Evolutionary conservation across 1,140 invertebrate species (phyloP), one percentile per base, ranked within the genome.

Genomic region (Lepidurus apus): DNA sequence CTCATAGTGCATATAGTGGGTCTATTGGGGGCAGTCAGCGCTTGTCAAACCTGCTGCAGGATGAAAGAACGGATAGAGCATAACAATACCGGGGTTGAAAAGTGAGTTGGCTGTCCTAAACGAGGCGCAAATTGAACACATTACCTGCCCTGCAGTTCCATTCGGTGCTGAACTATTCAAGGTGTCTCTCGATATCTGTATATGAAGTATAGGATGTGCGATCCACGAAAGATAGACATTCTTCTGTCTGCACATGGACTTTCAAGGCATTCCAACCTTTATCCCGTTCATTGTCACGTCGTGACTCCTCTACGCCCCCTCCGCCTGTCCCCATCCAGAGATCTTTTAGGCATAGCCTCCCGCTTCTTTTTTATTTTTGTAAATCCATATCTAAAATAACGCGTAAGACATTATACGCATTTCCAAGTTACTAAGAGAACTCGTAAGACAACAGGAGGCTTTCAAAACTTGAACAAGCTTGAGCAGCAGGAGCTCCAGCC

Each of bases 381-480:
- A n/a, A 7, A 7, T 65, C 21, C 7, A 47, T 65, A 65, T 65
- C 21, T 65, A 65, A n/a, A 17, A 7, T n/a, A 13, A 34, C 34
- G 34, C 34, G 34, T 3, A 34, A 34, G 3, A 34, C 34, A 34
- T 34, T 34, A 34, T 34, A 34, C 34, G 34, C 34, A 34, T 65
- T 65, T 21, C 53, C 0, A 21, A 65, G 17, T 65, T 65, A n/a
- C 53, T 65, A n/a, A n/a, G 6, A 4, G 13, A 65, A 65, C 53
- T 65, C 7, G 53, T 65, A 21, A 21, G 53, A 65, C 53, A 65
- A 65, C 53, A 21, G n/a, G 53, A 65, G 53, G 53, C 53, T 65
- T 65, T 65, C 53, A 65, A 13, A 65, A 65, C 53, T 13, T 65
- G 53, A 65, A 65, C 53, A n/a, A 65, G 53, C 53, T 65, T 65